Base-by-base conservation (phyloP, 2,113 vertebrate species). In the Nansenia antarctica region DNA sequence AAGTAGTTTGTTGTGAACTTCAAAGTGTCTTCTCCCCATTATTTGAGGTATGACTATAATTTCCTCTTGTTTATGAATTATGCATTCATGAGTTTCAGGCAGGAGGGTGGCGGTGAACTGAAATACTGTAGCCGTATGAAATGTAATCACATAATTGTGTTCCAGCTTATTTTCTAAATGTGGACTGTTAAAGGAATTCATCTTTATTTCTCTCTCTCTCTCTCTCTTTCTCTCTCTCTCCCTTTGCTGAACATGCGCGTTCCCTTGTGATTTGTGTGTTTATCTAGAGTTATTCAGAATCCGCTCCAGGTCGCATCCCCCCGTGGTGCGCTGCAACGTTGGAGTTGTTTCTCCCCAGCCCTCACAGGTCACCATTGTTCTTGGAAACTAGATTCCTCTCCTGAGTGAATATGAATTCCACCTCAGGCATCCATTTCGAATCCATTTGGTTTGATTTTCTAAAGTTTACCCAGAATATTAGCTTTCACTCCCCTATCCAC, bases 381-480 rank as follows among this genome's bases (percentile, higher is more conserved):
- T 49, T 54, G 32, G 67, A 68, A 76, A 74, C 64, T 9, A 9
- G 67, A 76, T 45, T 79, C 67, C 53, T 69, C 27, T 81, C 63
- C n/a, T 49, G 15, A 60, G 70, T 7, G 4, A 79, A 78, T 73
- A 76, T 68, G 18, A 73, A 70, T 74, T 71, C 69, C 7, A 68
- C 76, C 75, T 49, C n/a, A 27, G 85, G 74, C 69, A 67, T 79
- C 45, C 29, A 0, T 61, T 55, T 63, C 29, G 78, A 65, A 87
- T 79, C 34, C 22, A 69, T 60, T 81, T 74, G 73, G 60, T 73
- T 78, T 80, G 32, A 79, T 77, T 70, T 54, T 59, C 72, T 60
- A 82, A 70, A 59, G 66, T 80, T 85, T 79, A 54, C 79, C 78
- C 73, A 75, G 72, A 72, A 83, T 80, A 81, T 80, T 81, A 70